Base-by-base conservation (phyloP, 2,888 invertebrate genomes). In the Luperina nickerlii region DNA sequence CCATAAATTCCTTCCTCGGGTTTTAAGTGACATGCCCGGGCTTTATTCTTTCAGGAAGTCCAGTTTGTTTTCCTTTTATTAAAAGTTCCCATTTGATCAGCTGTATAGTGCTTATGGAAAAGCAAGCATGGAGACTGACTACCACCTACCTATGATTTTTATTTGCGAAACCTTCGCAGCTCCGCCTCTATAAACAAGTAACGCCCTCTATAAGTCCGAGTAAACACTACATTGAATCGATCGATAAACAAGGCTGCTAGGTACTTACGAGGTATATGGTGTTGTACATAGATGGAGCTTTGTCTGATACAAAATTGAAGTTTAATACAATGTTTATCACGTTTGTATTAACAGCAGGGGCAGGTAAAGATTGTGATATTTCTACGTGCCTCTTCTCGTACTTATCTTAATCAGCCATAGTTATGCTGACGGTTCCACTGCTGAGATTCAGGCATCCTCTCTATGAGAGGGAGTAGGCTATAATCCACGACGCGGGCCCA, bases 221-320 rank as follows among this genome's bases (percentile, higher is more conserved):
- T 51, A 4, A n/a, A 54, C 18, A 82, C 9, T 76, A 81, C 45
- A 9, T n/a, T 11, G 2, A 9, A 32, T 24, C 51, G 27, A 32
- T 54, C 20, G 11, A 24, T 54, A 9, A 6, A 57, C 24, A n/a
- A 66, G 42, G 38, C 20, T 48, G 68, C 32, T 81, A 48, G 54
- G 42, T 27, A 24, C 20, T 51, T 5, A 32, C 51, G 18, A 45
- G 13, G 66, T 70, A 3, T 42, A 27, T 45, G 1, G 24, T 24
- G 2, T 57, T 11, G 24, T 27, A 11, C 24, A 70, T 24, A 81
- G 81, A 78, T 81, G 66, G 83, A 38, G 81, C 65, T 63, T 27
- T 63, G 13, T 20, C 1, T 15, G 24, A 27, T 20, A 18, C 1
- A 20, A n/a, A 15, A 15, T 20, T 51, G 4, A 5, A 20, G 38